A percentile compares a stretch with the other conserved stretches of the same genome.
Evolutionary conservation across 2,113 vertebrate genomes (phyloP).

Genomic region (Brachyhypopomus occidentalis): DNA sequence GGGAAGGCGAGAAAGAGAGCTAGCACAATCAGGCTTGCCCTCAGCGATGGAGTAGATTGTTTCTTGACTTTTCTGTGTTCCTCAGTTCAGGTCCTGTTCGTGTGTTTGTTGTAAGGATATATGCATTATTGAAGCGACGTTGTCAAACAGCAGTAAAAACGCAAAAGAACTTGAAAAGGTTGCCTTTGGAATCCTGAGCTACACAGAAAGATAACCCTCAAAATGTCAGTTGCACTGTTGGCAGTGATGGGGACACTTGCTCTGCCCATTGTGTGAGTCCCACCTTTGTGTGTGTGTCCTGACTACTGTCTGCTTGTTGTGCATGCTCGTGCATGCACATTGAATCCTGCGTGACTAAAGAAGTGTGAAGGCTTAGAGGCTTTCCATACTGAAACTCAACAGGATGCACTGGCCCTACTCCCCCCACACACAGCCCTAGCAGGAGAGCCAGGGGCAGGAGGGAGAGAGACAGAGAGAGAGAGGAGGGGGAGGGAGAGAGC

Average conservation of each 20-base stretch:
- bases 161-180: not conserved
- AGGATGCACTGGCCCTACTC: not conserved
- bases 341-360: not conserved
- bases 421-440: not conserved
- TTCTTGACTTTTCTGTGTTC: conserved; percentile 8
- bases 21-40: not conserved
- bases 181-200: not conserved
- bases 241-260: not conserved
- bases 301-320: not conserved
- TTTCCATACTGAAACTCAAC: not conserved
- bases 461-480: not conserved
- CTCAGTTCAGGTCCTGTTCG: not conserved
- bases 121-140: not conserved
- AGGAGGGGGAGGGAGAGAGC: conserved; percentile 28
- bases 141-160: not conserved
- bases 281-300: not conserved
- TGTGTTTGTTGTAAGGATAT: not conserved
- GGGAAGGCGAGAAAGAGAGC: not conserved
- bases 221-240: not conserved
- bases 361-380: conserved; percentile 20
- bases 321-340: not conserved
- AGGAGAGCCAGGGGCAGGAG: not conserved
- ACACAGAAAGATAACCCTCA: not conserved
- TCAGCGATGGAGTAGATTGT: conserved; percentile 3
- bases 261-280: not conserved